Base-by-base conservation (phyloP, 2,888 invertebrate genomes). In the Volucella bombylans region DNA sequence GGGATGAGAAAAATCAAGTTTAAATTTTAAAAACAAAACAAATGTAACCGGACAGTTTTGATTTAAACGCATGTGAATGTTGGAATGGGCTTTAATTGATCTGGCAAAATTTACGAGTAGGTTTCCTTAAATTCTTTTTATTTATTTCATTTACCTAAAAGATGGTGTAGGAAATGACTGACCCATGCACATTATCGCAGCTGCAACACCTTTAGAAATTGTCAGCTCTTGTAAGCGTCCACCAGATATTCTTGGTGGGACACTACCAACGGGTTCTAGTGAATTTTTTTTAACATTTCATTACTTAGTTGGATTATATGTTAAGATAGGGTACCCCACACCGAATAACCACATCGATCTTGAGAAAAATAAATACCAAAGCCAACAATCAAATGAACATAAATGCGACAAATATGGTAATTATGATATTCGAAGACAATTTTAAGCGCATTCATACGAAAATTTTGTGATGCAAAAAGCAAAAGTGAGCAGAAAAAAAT, bases 81-180 rank as follows among this genome's bases (percentile, higher is more conserved):
- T 72, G 64, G 47, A 50, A 57, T 52, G 47, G 43, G 52, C 12
- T 59, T 31, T 11, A 18, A 49, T 43, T 45, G 14, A 61, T 59
- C 39, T 83, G 52, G 54, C 61, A 81, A 71, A 38, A 15, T 74
- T 72, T 81, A 23, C 3, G n/a, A 23, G 23, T 23, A 15, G 72
- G 9, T 18, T 15, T 55, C 31, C 15, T 47, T 47, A 15, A 67
- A 47, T 31, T 31, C 47, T 45, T 23, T 49, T 14, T 88, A 92
- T 89, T 92, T 31, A 49, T 50, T 23, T 49, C 12, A 88, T 92
- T 89, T 92, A 93, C 94, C 94, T 93, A 92, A 93, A 93, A 64
- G 90, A 89, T 12, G 94, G 94, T 18, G 92, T 91, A 12, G 94
- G 94, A 90, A 92, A 93, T 0, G 93, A 92, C 90, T 94, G 94